Base-by-base conservation (phyloP, 2,113 vertebrate species). In the Geothlypis trichas region DNA sequence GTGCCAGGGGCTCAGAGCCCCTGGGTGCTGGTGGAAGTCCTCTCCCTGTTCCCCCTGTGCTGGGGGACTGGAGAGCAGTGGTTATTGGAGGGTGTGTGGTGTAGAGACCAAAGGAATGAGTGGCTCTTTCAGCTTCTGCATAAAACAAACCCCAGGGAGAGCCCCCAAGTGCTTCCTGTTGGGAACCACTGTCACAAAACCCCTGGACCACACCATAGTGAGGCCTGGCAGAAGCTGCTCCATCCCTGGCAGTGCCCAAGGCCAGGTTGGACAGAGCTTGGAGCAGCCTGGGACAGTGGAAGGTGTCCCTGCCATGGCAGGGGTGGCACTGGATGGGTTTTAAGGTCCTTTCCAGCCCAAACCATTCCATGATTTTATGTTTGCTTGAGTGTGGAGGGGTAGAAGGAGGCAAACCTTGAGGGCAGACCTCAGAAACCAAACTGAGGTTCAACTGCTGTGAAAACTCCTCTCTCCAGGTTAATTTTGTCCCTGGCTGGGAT, bases 161-260 rank as follows among this genome's bases (percentile, higher is more conserved):
- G 57, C 7, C 46, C 33, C 26, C 0, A 0, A 0, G 33, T 31
- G 73, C 22, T 41, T 28, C 15, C 3, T 3, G 7, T 46, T 4
- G 31, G 62, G 44, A 23, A 11, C 22, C n/a, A 12, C 26, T 42
- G 35, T 28, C 58, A 44, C 27, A 7, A 0, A 0, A 74, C 30
- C 72, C 1, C 1, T 10, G 71, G 59, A 7, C 4, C 37, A n/a
- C 63, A 28, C 4, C 84, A 7, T 2, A 61, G 79, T 4, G 33
- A 27, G 16, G 10, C 5, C 5, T 89, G 87, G 68, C 68, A 61
- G 39, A 1, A 54, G 13, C 47, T 83, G 47, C 15, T n/a, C 23
- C 57, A 68, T 46, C 46, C 59, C 78, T 68, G 78, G 37, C 0
- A 76, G 47, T 83, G 63, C 0, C 47, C 71, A 2, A 13, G 71